Conservation (phyloP, 2,888 invertebrate genomes). For the Apeira syringaria region DNA sequence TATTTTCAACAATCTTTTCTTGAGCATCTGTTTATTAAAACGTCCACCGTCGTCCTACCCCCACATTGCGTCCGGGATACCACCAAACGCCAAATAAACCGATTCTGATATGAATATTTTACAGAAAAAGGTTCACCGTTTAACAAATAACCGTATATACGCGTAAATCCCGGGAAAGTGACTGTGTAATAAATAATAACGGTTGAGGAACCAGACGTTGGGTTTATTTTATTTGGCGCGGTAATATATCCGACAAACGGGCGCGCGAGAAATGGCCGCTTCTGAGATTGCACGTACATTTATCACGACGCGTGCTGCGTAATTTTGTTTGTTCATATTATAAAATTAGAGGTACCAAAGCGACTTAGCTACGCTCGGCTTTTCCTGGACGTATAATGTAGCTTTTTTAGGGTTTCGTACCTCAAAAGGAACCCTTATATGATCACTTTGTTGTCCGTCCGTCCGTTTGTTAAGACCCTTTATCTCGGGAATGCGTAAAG, state of each 20-base stretch:
- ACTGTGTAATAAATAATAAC: conserved; percentile 31
- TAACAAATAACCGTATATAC: conserved; percentile 14
- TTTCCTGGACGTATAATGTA: too few relatives aligned
- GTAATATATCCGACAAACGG: conserved; percentile 25
- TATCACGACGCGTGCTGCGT: conserved; percentile 14
- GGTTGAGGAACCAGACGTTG: conserved; percentile 16
- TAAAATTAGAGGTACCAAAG: too few relatives aligned
- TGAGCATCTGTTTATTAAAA: neutral
- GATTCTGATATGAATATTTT: conserved; percentile 13
- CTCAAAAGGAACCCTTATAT: too few relatives aligned
- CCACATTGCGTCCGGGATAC: neutral
- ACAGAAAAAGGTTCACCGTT: conserved; percentile 16
- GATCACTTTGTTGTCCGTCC: too few relatives aligned
- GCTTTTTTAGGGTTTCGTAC: too few relatives aligned
- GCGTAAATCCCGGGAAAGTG: conserved; percentile 19
- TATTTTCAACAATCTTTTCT: neutral
- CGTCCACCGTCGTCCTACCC: neutral
- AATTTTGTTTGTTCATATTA: neutral
- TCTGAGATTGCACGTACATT: conserved; percentile 25
- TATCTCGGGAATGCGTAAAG: too few relatives aligned
- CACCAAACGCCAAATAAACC: conserved; percentile 8
- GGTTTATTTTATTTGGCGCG: conserved; percentile 28
- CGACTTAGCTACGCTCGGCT: too few relatives aligned
- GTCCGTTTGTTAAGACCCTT: too few relatives aligned
- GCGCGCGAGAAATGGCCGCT: conserved; percentile 21